Evolutionary conservation across 1,140 invertebrate genomes (phyloP), one percentile per base, ranked within the genome.

Genomic region (Calycopis cecrops): DNA sequence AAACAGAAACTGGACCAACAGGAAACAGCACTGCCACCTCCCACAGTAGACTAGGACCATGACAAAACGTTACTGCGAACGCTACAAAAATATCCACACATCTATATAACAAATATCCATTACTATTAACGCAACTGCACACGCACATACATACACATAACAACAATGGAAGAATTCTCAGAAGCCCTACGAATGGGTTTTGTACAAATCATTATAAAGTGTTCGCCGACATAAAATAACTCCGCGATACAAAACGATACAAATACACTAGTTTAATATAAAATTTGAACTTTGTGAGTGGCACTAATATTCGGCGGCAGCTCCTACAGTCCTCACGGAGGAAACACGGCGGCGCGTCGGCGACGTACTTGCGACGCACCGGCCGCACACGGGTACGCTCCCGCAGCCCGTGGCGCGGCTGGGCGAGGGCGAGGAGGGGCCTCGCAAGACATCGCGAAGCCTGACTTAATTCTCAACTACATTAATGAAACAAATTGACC

Each of bases 101-200:
- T 12, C 33, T 50, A 50, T 50, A 50, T 14, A 50, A 57, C 49
- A 28, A 52, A 11, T 48, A 55, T 48, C 52, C 11, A 14, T 35
- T 28, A 55, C 40, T 47, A 9, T 28, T 4, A 28, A 34, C 9
- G 28, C 52, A 34, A 53, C 33, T 28, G 42, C 9, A 16, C 52
- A 16, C 52, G 21, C 40, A 6, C 6, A 44, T 14, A 44, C 12
- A 40, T 14, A 44, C 40, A 52, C 28, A 17, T 48, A 75, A 76
- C 67, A 77, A 79, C 69, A 81, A 79, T 82, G 81, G 81, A 85
- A 85, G 79, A 82, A 65, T 73, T 66, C 62, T 74, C 51, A 78
- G 77, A 85, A 81, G 75, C 70, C 71, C 72, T 68, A 62, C 63
- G 63, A 67, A 16, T 14, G 14, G 42, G 38, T 42, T 53, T 53